Evolutionary conservation across 2,888 invertebrate genomes (phyloP).

Genomic region (Epicampocera succincta): DNA sequence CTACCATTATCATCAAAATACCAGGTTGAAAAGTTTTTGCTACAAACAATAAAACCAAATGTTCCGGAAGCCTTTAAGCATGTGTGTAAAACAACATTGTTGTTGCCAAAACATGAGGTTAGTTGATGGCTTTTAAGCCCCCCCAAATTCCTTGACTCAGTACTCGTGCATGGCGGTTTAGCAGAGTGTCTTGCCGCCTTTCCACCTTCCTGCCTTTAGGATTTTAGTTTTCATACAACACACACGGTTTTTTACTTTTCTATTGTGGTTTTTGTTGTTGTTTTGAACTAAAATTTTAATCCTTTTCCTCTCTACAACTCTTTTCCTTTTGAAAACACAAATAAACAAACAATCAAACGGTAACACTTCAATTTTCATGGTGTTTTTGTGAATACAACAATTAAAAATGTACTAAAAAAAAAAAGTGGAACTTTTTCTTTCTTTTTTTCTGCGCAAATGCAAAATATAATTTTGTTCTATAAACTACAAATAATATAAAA

Average conservation of each 20-base stretch:
- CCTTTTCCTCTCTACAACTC: constrained; percentile 37
- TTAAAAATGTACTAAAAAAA: constrained; percentile 9
- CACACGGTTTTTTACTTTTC: constrained; percentile 27
- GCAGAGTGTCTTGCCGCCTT: neutral
- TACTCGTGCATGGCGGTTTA: neutral
- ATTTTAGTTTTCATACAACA: constrained; percentile 30
- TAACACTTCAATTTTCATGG: constrained; percentile 65
- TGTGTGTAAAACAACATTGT: constrained; percentile 49
- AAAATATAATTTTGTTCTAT: constrained; percentile 43
- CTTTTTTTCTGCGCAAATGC: constrained; percentile 8
- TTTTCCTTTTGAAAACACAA: constrained; percentile 34
- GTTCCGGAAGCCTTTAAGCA: constrained; percentile 52
- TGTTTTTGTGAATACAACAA: constrained; percentile 44
- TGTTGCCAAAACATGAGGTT: constrained; percentile 55
- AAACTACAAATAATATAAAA: constrained; percentile 44
- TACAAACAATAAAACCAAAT: constrained; percentile 27
- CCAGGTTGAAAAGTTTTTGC: constrained; percentile 52
- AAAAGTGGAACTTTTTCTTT: constrained; percentile 20
- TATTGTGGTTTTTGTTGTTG: constrained; percentile 10
- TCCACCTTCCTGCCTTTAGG: constrained; percentile 3
- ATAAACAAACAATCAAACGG: constrained; percentile 49
- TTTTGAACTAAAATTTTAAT: constrained; percentile 54
- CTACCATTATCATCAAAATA: constrained; percentile 29
- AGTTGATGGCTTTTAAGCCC: constrained; percentile 28
- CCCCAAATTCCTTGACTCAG: neutral